Conservation (phyloP, 2,113 vertebrate genomes). For the Gallinago jamesoni region DNA sequence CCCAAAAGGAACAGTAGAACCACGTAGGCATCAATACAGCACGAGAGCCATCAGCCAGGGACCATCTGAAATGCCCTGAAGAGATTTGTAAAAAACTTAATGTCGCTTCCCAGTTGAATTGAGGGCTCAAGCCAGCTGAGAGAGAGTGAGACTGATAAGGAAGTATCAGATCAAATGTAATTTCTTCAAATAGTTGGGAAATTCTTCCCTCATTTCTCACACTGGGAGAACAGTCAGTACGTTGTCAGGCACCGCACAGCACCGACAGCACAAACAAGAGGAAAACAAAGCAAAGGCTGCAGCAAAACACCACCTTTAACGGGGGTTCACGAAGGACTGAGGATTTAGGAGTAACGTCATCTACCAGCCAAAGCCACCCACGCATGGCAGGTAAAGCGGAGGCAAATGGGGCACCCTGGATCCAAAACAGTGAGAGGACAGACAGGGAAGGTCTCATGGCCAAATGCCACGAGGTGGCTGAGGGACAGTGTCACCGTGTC, state of each 20-base stretch:
- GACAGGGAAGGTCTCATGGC: neutral
- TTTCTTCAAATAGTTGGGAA: neutral
- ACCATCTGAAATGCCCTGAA: neutral
- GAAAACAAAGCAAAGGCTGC: neutral
- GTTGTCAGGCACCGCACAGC: fast-evolving
- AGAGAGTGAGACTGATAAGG: neutral
- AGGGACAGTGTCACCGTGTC: neutral
- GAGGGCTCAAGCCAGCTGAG: neutral
- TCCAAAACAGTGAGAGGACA: neutral
- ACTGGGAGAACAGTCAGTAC: neutral
- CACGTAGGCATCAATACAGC: neutral
- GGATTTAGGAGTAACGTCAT: neutral
- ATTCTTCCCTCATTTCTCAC: neutral
- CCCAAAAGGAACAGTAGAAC: neutral
- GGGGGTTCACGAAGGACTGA: fast-evolving
- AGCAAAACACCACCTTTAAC: neutral
- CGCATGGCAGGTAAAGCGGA: fast-evolving
- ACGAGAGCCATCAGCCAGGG: fast-evolving
- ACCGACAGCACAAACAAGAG: neutral
- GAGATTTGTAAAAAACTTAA: neutral
- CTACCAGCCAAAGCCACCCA: neutral
- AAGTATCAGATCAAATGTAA: neutral
- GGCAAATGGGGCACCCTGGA: neutral
- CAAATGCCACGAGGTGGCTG: neutral
- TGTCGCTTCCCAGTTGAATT: neutral